Evolutionary conservation across 53 echinoderm and acorn worm species (phyloP).

Genomic region (Holothuria scabra): DNA sequence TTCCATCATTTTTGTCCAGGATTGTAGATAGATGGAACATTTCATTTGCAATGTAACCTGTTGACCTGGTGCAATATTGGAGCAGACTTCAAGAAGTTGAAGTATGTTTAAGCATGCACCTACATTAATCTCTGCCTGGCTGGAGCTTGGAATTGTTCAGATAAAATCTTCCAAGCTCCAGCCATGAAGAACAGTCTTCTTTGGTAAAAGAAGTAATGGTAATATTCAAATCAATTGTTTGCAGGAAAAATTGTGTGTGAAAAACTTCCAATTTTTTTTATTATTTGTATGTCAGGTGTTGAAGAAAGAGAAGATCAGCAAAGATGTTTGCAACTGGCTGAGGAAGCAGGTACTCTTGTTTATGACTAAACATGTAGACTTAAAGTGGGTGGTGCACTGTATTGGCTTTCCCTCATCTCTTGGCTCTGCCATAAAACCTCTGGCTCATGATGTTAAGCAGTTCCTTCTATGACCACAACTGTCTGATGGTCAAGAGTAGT

Average conservation of each 20-base stretch:
- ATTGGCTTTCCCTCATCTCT: too few species aligned
- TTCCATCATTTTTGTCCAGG: too few species aligned
- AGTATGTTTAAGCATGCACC: slow-evolving; percentile 48
- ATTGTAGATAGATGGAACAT: too few species aligned
- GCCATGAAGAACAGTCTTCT: background rate
- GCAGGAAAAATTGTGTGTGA: background rate
- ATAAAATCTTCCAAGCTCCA: background rate
- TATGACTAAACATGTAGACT: too few species aligned
- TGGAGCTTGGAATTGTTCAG: background rate
- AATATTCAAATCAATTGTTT: background rate
- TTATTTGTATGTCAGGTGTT: slow-evolving; percentile 59
- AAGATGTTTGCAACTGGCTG: slow-evolving; percentile 86
- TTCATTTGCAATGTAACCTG: too few species aligned
- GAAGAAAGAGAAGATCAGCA: slow-evolving; percentile 85
- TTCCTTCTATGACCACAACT: too few species aligned
- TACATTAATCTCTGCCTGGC: background rate
- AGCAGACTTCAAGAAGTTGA: slow-evolving; percentile 16
- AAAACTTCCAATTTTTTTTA: background rate
- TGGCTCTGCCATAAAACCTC: too few species aligned
- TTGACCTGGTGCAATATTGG: slow-evolving; percentile 24
- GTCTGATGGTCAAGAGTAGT: too few species aligned
- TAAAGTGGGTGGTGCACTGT: too few species aligned
- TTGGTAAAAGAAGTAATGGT: background rate
- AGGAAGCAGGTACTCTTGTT: slow-evolving; percentile 75
- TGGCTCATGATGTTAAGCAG: too few species aligned